These are phyloP conservation scores for Campoletis raptor DNA, from an alignment of 2,888 invertebrate species.

Conservation along the genomic window DNA sequence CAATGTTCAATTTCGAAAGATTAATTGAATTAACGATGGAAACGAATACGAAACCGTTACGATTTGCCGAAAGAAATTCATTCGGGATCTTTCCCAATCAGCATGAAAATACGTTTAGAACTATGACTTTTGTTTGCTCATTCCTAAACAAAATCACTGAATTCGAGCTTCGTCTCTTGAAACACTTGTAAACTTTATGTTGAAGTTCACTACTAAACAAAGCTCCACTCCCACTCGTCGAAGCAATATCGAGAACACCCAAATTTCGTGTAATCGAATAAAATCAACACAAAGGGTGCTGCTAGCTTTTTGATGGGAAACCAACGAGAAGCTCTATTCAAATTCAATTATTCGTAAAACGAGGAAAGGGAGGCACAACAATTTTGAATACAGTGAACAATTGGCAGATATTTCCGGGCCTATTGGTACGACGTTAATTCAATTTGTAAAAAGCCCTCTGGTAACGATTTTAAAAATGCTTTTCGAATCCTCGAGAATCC, in stretches of 20 bases:
- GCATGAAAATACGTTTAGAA: background rate
- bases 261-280: constrained; percentile 1
- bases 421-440: background rate
- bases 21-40: background rate
- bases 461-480: too few relatives aligned
- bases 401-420: background rate
- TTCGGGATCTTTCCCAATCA: background rate
- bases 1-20: background rate
- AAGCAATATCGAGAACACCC: background rate
- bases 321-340: background rate
- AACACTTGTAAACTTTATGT: background rate
- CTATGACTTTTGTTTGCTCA: background rate
- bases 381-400: constrained; percentile 6
- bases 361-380: background rate
- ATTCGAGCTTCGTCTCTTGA: background rate
- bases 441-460: constrained; percentile 3
- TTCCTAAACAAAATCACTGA: background rate
- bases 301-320: background rate
- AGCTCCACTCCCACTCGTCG: background rate
- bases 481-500: background rate
- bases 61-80: background rate
- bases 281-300: background rate
- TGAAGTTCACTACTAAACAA: background rate
- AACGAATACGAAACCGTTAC: background rate
- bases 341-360: constrained; percentile 5